Percentiles rank a stretch among this genome's conserved stretches.
phyloP scores from a whole-genome alignment of 2,797 vertebrate species.

The Sebastolobus altivelis region DNA sequence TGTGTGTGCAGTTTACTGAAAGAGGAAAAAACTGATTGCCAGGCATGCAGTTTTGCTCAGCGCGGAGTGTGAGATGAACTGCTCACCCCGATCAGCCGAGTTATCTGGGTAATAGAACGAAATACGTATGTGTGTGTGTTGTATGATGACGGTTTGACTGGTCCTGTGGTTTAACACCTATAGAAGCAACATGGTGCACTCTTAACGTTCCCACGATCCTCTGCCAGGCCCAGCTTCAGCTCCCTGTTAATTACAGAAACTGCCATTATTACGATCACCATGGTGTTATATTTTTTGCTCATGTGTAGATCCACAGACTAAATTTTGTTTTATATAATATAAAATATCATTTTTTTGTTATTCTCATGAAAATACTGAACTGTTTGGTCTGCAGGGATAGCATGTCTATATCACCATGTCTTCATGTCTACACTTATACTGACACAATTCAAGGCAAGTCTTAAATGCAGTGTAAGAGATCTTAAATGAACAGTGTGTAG shows the following conservation, averaged over 20 bases:
- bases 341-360: neutral
- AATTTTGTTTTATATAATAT: neutral
- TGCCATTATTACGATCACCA: neutral
- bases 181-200: conserved; percentile 7
- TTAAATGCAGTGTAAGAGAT: no score
- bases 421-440: no score
- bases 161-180: conserved; percentile 82
- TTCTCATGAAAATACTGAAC: no score
- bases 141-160: conserved; percentile 58
- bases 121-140: conserved; percentile 50
- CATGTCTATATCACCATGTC: no score
- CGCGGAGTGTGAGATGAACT: conserved; percentile 58
- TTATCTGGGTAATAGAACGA: conserved; percentile 32
- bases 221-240: conserved; percentile 20
- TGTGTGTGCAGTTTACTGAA: conserved; percentile 67
- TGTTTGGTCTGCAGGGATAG: no score
- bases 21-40: conserved; percentile 82
- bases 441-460: no score
- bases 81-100: conserved; percentile 41
- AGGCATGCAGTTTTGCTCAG: conserved; percentile 49
- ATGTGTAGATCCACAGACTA: neutral
- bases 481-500: no score
- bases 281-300: neutral
- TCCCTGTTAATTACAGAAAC: neutral
- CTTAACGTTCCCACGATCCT: conserved; percentile 60